phyloP scores from a whole-genome alignment of 2,888 invertebrate genomes.

The Stenodera caucasica region DNA sequence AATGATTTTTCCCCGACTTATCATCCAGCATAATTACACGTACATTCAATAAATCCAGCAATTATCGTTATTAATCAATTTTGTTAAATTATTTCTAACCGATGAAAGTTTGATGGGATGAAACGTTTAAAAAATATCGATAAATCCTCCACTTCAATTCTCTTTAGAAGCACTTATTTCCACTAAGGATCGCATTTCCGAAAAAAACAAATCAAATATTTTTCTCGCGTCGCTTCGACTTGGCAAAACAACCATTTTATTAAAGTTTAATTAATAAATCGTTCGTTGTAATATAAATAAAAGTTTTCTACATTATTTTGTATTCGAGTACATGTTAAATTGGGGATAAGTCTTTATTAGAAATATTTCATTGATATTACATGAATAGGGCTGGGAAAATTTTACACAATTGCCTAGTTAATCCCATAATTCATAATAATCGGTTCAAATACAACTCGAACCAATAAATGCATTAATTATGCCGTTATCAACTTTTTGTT shows the following conservation, averaged over 20 bases:
- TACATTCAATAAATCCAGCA: too few species aligned
- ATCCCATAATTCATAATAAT: neutral
- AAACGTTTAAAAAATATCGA: too few species aligned
- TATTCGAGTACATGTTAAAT: neutral
- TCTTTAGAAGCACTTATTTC: neutral
- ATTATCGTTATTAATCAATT: too few species aligned
- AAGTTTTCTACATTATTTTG: neutral
- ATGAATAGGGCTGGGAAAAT: neutral
- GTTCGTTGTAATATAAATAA: neutral
- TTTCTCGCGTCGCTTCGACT: neutral
- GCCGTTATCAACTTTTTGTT: neutral
- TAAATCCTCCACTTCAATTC: neutral
- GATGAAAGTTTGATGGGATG: too few species aligned
- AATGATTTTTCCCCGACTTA: slow-evolving; percentile 30
- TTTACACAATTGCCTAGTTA: neutral
- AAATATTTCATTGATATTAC: neutral
- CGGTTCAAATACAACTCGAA: neutral
- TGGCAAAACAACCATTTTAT: neutral
- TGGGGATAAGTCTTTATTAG: neutral
- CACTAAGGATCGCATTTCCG: neutral
- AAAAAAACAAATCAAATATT: neutral
- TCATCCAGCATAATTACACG: slow-evolving; percentile 33
- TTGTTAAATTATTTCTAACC: too few species aligned
- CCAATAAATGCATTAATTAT: neutral
- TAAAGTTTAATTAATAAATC: slow-evolving; percentile 4